Percentiles rank a stretch among this genome's conserved stretches.
Conservation (phyloP, 2,113 vertebrate genomes). For the Aegypius monachus region DNA sequence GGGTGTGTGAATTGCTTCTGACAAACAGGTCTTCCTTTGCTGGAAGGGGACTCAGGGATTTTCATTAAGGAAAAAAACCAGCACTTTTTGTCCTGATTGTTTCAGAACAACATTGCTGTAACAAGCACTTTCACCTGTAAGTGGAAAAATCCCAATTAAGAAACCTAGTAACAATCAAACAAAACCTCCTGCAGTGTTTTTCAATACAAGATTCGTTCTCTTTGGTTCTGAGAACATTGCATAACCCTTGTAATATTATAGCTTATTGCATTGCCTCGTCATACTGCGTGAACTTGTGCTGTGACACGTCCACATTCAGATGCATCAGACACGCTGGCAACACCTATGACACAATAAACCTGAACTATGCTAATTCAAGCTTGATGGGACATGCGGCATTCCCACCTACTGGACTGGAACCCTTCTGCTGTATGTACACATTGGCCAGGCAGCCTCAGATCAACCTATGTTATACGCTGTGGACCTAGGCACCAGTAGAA, state of each 20-base stretch:
- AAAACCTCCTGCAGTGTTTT: not conserved
- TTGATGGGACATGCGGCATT: slow-evolving; percentile 4
- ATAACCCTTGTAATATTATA: slow-evolving; percentile 13
- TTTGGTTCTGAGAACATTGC: slow-evolving; percentile 18
- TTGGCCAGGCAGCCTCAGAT: not conserved
- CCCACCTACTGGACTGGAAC: not conserved
- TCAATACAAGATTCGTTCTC: not conserved
- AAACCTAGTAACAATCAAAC: not conserved
- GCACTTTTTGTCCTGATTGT: not conserved
- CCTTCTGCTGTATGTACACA: accelerated
- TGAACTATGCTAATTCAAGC: slow-evolving; percentile 21
- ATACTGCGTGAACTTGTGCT: slow-evolving; percentile 24
- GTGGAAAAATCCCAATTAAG: not conserved
- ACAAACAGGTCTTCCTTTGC: slow-evolving; percentile 53
- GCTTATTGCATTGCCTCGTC: not conserved
- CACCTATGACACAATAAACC: slow-evolving; percentile 48
- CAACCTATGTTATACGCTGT: accelerated
- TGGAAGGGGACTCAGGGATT: not conserved
- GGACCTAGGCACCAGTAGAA: not conserved
- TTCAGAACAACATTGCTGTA: not conserved
- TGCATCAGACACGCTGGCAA: slow-evolving; percentile 49
- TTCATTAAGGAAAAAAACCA: not conserved
- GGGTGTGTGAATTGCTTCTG: slow-evolving; percentile 45
- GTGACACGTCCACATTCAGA: slow-evolving; percentile 47
- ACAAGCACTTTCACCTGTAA: not conserved